Evolutionary conservation across 2,888 invertebrate species (phyloP).

Genomic region (Pristionchus maxplancki): DNA sequence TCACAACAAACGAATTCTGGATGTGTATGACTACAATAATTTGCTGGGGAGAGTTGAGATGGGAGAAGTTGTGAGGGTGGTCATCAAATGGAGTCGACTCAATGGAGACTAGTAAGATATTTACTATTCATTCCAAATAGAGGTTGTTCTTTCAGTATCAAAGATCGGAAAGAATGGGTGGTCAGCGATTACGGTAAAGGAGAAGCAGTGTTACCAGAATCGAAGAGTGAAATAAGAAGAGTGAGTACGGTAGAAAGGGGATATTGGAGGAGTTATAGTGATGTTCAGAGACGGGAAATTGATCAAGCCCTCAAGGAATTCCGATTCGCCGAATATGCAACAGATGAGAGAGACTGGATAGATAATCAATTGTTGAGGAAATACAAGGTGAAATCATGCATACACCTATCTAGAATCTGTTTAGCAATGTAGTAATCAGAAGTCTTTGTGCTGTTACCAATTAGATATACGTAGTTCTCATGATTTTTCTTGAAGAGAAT

Average conservation of each 20-base stretch:
- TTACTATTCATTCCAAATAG: not conserved
- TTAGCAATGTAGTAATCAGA: no score
- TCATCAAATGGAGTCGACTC: not conserved
- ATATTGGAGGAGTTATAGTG: not conserved
- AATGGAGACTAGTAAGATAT: not conserved
- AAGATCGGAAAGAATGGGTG: not conserved
- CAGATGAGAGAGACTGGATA: not conserved
- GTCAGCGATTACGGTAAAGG: not conserved
- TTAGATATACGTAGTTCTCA: no score
- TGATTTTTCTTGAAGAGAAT: not conserved
- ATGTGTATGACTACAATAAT: constrained; percentile 17
- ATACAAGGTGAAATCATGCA: not conserved
- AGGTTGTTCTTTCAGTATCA: not conserved
- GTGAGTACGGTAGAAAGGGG: not conserved
- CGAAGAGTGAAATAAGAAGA: not conserved
- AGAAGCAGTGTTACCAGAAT: not conserved
- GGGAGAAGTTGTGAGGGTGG: not conserved
- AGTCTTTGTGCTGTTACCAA: no score
- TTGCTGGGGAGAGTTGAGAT: not conserved
- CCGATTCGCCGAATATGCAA: not conserved
- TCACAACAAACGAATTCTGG: not conserved
- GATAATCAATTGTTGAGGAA: not conserved
- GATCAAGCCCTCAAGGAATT: not conserved
- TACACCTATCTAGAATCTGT: no score
- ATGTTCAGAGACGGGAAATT: not conserved